Evolutionary conservation across 2,888 invertebrate genomes (phyloP).

Genomic region (Yponomeuta evonymella): DNA sequence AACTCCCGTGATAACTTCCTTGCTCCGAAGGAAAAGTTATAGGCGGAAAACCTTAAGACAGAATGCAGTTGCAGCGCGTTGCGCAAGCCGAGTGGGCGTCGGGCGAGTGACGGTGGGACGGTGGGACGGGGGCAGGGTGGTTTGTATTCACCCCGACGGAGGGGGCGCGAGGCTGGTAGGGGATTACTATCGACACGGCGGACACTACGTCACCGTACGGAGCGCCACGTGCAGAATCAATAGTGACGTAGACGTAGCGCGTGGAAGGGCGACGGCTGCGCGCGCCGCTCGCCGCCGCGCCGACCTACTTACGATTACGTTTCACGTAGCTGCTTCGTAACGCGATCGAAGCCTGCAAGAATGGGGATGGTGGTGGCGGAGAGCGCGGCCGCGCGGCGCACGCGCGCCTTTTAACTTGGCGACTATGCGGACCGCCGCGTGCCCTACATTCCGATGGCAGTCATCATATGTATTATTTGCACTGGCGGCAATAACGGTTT

Average conservation of each 20-base stretch:
- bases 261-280: slow-evolving; percentile 38
- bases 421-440: slow-evolving; percentile 36
- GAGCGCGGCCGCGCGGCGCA: slow-evolving; percentile 36
- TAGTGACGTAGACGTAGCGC: slow-evolving; percentile 63
- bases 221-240: slow-evolving; percentile 74
- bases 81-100: slow-evolving; percentile 15
- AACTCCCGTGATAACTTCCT: neutral
- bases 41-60: slow-evolving; percentile 4
- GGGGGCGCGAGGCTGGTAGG: slow-evolving; percentile 24
- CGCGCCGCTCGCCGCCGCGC: slow-evolving; percentile 46
- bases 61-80: slow-evolving; percentile 9
- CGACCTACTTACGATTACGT: slow-evolving; percentile 72
- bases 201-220: slow-evolving; percentile 69
- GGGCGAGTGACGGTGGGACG: slow-evolving; percentile 26
- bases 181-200: slow-evolving; percentile 57
- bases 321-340: slow-evolving; percentile 70
- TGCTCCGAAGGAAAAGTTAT: neutral
- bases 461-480: slow-evolving; percentile 27
- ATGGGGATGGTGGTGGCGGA: slow-evolving; percentile 31
- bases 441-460: slow-evolving; percentile 37
- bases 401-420: slow-evolving; percentile 34
- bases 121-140: slow-evolving; percentile 31
- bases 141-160: slow-evolving; percentile 20
- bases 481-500: neutral
- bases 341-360: slow-evolving; percentile 52